These are phyloP conservation scores for Temnothorax ravouxi DNA, from an alignment of 2,888 invertebrate genomes.

Conservation along the genomic window DNA sequence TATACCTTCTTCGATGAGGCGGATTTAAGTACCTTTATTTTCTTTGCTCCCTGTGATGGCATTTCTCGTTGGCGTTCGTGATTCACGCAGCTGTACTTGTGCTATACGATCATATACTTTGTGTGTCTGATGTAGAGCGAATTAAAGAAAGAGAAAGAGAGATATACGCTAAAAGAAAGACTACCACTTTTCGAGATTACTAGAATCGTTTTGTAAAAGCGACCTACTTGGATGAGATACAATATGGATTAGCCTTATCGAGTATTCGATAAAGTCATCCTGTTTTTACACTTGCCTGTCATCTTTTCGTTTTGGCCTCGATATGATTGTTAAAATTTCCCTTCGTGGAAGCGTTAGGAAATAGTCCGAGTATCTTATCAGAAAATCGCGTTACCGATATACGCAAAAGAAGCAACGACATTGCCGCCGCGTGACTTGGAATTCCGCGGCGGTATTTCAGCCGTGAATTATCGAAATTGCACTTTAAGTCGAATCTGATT, in stretches of 20 bases:
- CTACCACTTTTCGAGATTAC: constrained; percentile 28
- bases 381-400: constrained; percentile 36
- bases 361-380: constrained; percentile 17
- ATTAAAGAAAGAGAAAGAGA: neutral
- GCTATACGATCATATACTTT: neutral
- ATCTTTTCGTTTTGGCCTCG: neutral
- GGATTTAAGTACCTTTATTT: constrained; percentile 55
- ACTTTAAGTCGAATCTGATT: constrained; percentile 72
- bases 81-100: constrained; percentile 2
- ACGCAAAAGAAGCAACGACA: constrained; percentile 20
- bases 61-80: constrained; percentile 7
- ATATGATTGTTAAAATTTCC: neutral
- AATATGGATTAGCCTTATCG: constrained; percentile 34
- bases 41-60: constrained; percentile 29
- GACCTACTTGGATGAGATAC: constrained; percentile 43
- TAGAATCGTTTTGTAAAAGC: neutral
- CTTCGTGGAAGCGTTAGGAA: neutral
- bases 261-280: constrained; percentile 19
- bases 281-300: constrained; percentile 24
- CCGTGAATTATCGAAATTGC: constrained; percentile 68
- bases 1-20: constrained; percentile 33
- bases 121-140: neutral
- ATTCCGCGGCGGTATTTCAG: constrained; percentile 42
- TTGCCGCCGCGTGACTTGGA: constrained; percentile 29
- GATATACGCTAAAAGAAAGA: neutral